Evolutionary conservation across 2,888 invertebrate genomes (phyloP), one percentile per base, ranked within the genome.

Genomic region (Zhengitettix transpicula): DNA sequence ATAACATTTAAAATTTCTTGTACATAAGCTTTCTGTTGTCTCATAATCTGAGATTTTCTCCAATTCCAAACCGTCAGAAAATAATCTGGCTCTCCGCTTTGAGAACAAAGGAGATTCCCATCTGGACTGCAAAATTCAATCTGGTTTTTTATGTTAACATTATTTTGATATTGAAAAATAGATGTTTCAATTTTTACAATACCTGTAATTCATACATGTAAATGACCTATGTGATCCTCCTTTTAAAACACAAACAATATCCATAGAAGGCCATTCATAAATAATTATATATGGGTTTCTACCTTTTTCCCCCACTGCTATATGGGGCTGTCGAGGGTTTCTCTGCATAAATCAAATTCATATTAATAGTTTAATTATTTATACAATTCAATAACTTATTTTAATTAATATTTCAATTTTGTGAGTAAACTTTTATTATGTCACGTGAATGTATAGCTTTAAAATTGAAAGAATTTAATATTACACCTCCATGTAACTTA

Each of bases 31-130:
- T 89, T 89, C 11, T 85, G 84, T 55, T 89, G 80, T 42, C 94
- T 74, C 55, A 91, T 75, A 58, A 91, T 88, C 66, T 75, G 81
- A 60, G 85, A 85, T 15, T 78, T 78, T 66, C 81, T 78, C 94
- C 94, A 95, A 68, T 87, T 82, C 93, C 93, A 95, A 61, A 95
- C 82, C 0, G 93, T 93, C 47, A 94, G 77, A 71, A 87, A 83
- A 70, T 84, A 90, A 71, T 95, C 94, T 0, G 94, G 94, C 62
- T 86, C 84, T 10, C 85, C 87, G 1, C 91, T 91, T 69, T 89
- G 87, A 0, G 89, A 88, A 0, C 85, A 89, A 60, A 95, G 72
- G 54, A 91, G 72, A 59, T 83, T 81, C 0, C 94, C 95, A 66
- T 87, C 83, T 5, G 86, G 83, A 68, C 91, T 93, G 69, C 14